Base-by-base conservation (phyloP, 2,113 vertebrate genomes). In the Anguilla rostrata region DNA sequence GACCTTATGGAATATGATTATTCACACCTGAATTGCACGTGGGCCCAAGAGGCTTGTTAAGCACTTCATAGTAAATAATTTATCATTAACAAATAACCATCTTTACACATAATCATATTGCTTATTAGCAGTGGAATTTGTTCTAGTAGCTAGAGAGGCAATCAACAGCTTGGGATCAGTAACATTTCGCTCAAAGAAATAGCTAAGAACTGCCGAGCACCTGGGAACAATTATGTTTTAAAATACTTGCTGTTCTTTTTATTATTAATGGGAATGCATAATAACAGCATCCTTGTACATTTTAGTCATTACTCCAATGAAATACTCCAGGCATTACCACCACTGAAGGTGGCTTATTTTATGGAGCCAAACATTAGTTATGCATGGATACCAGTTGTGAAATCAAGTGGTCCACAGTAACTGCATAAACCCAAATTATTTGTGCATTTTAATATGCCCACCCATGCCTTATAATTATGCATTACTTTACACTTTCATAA, bases 391-490 rank as follows among this genome's bases (percentile, higher is more conserved):
- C 89, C 85, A 93, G 87, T 83, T 84, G 83, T 81, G 78, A 92
- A 95, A 94, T 94, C 92, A 94, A 94, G 93, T 91, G 90, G 90
- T 93, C 92, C 92, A 82, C 88, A 89, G 91, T 93, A 92, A 90
- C 92, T 90, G 89, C 92, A 94, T 94, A 95, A 98, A 97, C 96
- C 97, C 96, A 98, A 97, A 97, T 97, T 97, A 97, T 97, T 97
- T 97, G 96, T 97, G 97, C 96, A 95, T 98, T 98, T 97, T 97
- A 97, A 98, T 98, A 97, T 95, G 95, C 96, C 95, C 94, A 94
- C 95, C 96, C 94, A 94, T 95, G 97, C 96, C 97, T 97, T 96
- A 98, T 99, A 98, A 98, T 98, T 99, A 98, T 98, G 97, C 98
- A 98, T 97, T 96, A 97, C 97, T 98, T 96, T 97, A 96, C 97